Evolutionary conservation across 1,140 invertebrate species (phyloP).

Genomic region (Philopotamus ludificatus): DNA sequence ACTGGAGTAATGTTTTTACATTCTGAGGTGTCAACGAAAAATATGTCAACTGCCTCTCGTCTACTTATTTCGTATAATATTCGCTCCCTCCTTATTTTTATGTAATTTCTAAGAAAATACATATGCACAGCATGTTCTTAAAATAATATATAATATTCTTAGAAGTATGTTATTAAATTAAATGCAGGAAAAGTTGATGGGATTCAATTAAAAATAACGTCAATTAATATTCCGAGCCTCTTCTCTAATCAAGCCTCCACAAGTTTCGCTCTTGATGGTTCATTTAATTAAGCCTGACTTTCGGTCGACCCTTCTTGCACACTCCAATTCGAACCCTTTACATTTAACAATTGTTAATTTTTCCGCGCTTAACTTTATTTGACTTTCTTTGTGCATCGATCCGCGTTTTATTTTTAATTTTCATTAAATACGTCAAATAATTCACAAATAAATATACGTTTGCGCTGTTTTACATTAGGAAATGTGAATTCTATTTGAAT

Average conservation of each 20-base stretch:
- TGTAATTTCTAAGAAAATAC: too few relatives aligned
- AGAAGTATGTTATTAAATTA: too few relatives aligned
- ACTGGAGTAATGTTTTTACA: too few relatives aligned
- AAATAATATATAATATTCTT: too few relatives aligned
- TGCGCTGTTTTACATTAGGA: background rate
- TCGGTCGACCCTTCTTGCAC: background rate
- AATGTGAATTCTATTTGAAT: too few relatives aligned
- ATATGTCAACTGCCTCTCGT: constrained; percentile 30
- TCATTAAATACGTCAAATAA: too few relatives aligned
- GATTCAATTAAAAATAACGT: constrained; percentile 10
- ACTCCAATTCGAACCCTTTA: constrained; percentile 5
- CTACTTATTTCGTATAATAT: constrained; percentile 23
- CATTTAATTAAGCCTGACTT: constrained; percentile 40
- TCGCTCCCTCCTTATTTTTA: background rate
- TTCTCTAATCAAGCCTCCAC: constrained; percentile 31
- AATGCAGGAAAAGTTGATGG: constrained; percentile 2
- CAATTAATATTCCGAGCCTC: constrained; percentile 35
- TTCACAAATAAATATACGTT: too few relatives aligned
- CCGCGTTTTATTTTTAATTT: too few relatives aligned
- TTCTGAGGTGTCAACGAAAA: constrained; percentile 14
- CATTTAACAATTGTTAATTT: constrained; percentile 10
- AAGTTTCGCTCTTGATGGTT: constrained; percentile 33
- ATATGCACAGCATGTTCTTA: too few relatives aligned
- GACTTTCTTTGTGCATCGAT: background rate
- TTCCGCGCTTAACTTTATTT: background rate